A percentile compares a stretch with the other conserved stretches of the same genome.
These are phyloP conservation scores for Diadumene lineata DNA, from an alignment of 92 coral and sea anemone genomes.

Conservation along the genomic window DNA sequence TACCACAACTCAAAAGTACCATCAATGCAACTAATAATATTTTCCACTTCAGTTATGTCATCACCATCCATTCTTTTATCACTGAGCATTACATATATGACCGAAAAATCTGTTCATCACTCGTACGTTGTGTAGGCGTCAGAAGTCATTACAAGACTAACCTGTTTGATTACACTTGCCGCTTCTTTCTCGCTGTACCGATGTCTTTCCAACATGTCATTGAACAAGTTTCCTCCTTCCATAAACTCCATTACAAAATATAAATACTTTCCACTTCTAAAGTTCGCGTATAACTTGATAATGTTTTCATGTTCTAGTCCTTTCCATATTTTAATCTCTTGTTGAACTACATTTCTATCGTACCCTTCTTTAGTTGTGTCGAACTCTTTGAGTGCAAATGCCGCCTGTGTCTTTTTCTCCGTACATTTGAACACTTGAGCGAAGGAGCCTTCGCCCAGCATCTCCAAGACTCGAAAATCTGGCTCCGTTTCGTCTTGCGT, in stretches of 20 bases:
- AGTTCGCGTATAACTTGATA: conserved; percentile 71
- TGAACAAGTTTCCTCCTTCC: conserved; percentile 66
- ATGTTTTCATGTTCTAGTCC: conserved; percentile 74
- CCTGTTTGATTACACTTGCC: conserved; percentile 54
- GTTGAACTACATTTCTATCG: conserved; percentile 53
- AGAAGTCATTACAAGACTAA: conserved; percentile 11
- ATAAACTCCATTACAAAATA: conserved; percentile 77
- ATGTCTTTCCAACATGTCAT: conserved; percentile 61
- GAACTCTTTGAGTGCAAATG: conserved; percentile 77
- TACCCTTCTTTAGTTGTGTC: conserved; percentile 48
- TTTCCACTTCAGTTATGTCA: not conserved
- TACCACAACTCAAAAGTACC: not conserved
- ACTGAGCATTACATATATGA: not conserved
- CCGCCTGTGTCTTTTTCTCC: conserved; percentile 54
- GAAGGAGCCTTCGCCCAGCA: conserved; percentile 75
- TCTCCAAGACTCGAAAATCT: conserved; percentile 63
- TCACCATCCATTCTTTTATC: not conserved
- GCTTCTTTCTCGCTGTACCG: conserved; percentile 66
- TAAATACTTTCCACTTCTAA: conserved; percentile 49
- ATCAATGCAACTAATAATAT: not conserved
- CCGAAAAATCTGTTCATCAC: too few species aligned
- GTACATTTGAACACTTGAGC: conserved; percentile 75
- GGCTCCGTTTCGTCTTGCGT: conserved; percentile 10
- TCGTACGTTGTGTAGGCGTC: too few species aligned
- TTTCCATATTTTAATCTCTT: conserved; percentile 84